Evolutionary conservation across 1,140 invertebrate species (phyloP).

Genomic region (Diabrotica undecimpunctata): DNA sequence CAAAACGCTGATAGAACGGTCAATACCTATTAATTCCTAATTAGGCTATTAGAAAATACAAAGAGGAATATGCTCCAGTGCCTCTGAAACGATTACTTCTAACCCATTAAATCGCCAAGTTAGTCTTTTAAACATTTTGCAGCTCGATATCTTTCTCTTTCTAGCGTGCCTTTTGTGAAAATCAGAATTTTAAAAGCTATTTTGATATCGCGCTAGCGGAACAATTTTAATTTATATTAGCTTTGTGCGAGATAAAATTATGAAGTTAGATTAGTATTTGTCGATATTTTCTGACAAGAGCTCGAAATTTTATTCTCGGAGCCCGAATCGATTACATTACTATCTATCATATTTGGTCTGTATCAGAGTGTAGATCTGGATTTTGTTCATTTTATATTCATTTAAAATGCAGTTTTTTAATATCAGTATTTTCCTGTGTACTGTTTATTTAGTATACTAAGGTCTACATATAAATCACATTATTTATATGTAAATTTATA

Average conservation of each 20-base stretch:
- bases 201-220: neutral
- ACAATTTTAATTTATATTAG: neutral
- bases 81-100: slow-evolving; percentile 2
- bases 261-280: neutral
- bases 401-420: too few species aligned
- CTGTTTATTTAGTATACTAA: too few species aligned
- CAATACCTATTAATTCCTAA: slow-evolving; percentile 1
- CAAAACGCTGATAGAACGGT: neutral
- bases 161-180: neutral
- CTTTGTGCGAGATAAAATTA: neutral
- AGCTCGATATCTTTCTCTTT: neutral
- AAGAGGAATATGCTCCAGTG: neutral
- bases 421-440: too few species aligned
- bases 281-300: too few species aligned
- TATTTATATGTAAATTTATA: too few species aligned
- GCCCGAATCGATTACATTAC: too few species aligned
- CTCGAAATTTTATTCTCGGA: too few species aligned
- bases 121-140: slow-evolving; percentile 3
- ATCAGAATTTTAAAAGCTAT: neutral
- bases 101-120: slow-evolving; percentile 1
- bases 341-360: too few species aligned
- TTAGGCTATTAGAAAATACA: slow-evolving; percentile 1
- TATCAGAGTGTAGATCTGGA: too few species aligned
- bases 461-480: too few species aligned
- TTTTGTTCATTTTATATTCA: too few species aligned